Evolutionary conservation across 2,113 vertebrate species (phyloP), one percentile per base, ranked within the genome.

Genomic region (Delphinus delphis): DNA sequence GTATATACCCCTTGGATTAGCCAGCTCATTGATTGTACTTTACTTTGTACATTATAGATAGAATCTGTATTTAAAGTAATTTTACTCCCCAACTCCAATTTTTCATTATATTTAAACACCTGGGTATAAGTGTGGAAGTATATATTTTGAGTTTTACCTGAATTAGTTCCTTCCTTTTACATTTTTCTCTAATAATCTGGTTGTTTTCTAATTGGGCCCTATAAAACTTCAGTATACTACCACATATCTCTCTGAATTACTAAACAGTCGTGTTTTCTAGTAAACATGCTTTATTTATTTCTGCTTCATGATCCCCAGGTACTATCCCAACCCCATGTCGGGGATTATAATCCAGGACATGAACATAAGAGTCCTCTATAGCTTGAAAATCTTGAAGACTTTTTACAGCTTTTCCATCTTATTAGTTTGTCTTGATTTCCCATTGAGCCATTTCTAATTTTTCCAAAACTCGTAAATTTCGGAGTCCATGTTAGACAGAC

Each of bases 361-460:
- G 11, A 95, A 62, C 15, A 4, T 15, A 90, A 87, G 88, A 63
- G 38, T 28, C 81, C 23, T 53, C 41, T 26, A 3, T 17, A 74
- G 53, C 63, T 55, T 90, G 28, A 47, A 81, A 83, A 86, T 21
- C 53, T 33, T 68, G 26, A 79, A 97, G 81, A 14, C 50, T 55
- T 88, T 87, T 87, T 41, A 14, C 55, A 41, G 73, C 44, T 21
- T 80, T 92, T 47, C 25, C 55, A 31, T 47, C 25, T 70, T 44
- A 7, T 28, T 67, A 8, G 67, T 17, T 50, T 50, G 82, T 67
- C 84, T 62, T 88, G 55, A 81, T 73, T 96, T 85, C 65, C 58
- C 86, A 0, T 47, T 80, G 74, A 76, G 13, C 44, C 36, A 73
- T 93, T 90, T 84, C 85, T 95, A 44, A 21, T 84, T 97, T 93